phyloP scores from a whole-genome alignment of 2,888 invertebrate species.

The Zygogramma bicolorata region DNA sequence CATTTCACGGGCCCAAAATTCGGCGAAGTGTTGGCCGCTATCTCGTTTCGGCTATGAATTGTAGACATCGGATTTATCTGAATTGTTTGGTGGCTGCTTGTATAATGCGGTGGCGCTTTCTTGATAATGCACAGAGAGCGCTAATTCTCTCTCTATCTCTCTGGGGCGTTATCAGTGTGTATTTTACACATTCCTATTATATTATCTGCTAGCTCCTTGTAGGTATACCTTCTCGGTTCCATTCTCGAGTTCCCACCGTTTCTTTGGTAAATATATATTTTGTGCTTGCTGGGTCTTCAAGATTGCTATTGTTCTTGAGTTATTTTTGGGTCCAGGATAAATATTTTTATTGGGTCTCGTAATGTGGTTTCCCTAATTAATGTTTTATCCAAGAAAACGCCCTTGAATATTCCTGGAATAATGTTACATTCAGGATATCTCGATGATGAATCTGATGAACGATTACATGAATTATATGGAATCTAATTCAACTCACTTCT shows the following conservation, averaged over 20 bases:
- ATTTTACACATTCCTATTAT: slow-evolving; percentile 56
- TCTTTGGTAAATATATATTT: neutral
- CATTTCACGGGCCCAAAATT: slow-evolving; percentile 45
- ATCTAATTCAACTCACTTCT: too few relatives aligned
- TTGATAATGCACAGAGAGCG: slow-evolving; percentile 46
- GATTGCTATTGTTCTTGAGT: too few relatives aligned
- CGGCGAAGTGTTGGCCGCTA: slow-evolving; percentile 48
- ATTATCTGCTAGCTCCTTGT: slow-evolving; percentile 44
- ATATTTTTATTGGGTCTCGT: too few relatives aligned
- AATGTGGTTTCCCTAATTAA: too few relatives aligned
- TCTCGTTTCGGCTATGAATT: slow-evolving; percentile 58
- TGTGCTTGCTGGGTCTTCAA: neutral
- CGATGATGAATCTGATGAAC: too few relatives aligned
- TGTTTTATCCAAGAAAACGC: too few relatives aligned
- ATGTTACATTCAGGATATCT: too few relatives aligned
- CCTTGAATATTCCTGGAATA: too few relatives aligned
- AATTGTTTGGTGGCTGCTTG: slow-evolving; percentile 55
- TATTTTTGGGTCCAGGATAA: too few relatives aligned
- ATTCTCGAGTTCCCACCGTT: slow-evolving; percentile 13
- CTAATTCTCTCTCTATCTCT: slow-evolving; percentile 50
- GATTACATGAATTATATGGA: too few relatives aligned
- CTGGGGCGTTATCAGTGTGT: slow-evolving; percentile 50
- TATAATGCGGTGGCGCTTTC: slow-evolving; percentile 39
- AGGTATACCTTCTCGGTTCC: slow-evolving; percentile 46
- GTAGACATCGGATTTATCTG: slow-evolving; percentile 61